Conservation (phyloP, 1,140 invertebrate genomes). For the Zaprionus camerounensis region DNA sequence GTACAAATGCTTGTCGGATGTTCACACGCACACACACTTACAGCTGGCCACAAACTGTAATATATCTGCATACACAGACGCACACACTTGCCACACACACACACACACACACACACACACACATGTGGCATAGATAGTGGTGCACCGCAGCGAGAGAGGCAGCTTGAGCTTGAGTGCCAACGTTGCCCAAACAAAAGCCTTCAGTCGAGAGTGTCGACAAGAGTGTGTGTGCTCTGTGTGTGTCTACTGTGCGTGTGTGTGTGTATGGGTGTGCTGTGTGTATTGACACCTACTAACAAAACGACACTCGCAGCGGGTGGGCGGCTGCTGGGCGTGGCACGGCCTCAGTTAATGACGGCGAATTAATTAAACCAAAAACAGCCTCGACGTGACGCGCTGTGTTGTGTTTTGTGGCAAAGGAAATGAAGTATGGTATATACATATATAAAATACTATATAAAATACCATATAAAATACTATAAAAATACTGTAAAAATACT, state of each 20-base stretch:
- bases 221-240: conserved; percentile 5
- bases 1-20: conserved; percentile 73
- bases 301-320: conserved; percentile 19
- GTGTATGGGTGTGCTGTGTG: background rate
- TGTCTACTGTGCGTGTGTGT: background rate
- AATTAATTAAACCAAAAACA: conserved; percentile 81
- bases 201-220: background rate
- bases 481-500: conserved; percentile 28
- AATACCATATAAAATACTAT: background rate
- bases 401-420: conserved; percentile 24
- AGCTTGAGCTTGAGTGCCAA: background rate
- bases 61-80: conserved; percentile 65
- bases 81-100: no score
- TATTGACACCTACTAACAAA: conserved; percentile 52
- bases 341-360: conserved; percentile 74
- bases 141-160: conserved; percentile 52
- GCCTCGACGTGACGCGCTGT: conserved; percentile 27
- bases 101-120: background rate
- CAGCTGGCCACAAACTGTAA: conserved; percentile 52
- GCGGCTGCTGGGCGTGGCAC: background rate
- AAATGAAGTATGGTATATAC: background rate
- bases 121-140: conserved; percentile 62
- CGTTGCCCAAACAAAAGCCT: conserved; percentile 16
- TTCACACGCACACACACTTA: conserved; percentile 4
- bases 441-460: background rate